Evolutionary conservation across 2,797 vertebrate species (phyloP), one percentile per base, ranked within the genome.

Genomic region (Heterohyrax brucei): DNA sequence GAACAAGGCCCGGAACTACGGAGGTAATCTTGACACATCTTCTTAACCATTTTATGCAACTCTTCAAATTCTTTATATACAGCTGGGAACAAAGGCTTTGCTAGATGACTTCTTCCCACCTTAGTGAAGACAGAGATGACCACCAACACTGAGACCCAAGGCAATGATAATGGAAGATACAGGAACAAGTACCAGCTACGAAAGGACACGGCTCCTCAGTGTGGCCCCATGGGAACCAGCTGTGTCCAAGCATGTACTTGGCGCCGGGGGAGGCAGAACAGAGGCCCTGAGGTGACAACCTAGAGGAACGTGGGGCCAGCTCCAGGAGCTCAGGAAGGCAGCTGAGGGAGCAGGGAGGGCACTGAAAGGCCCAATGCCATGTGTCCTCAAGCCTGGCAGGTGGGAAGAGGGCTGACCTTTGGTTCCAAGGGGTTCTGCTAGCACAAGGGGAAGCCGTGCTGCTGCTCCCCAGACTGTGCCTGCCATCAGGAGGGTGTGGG

Each of bases 51-150:
- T 61, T 96, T 97, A 96, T 99, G 99, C 82, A 99, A 97, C 86
- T 99, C 98, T 98, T 99, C 99, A 95, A 99, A 99, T 97, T 99
- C 99, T 44, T 98, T 98, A 81, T 99, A 99, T 21, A 99, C 99
- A 68, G 99, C 99, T 39, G 99, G 99, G 96, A 99, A 99, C 61
- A 98, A 98, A 70, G 99, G 98, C 95, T 98, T 98, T 70, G 98
- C 96, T 0, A 98, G 98, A 68, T 98, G 98, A 0, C 98, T 98
- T 10, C 98, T 99, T 96, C 99, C 99, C 91, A 99, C 99, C 99
- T 99, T 93, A 3, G 77, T 85, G 92, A 44, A 93, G 94, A 28
- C 0, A 39, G 70, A 86, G 89, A 46, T 64, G 85, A 26, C 8
- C 59, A 8, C 33, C 68, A 80, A 75, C 28, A 78, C 28, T 59